Evolutionary conservation across 2,113 vertebrate genomes (phyloP).

Genomic region (Coryphaenoides rupestris): DNA sequence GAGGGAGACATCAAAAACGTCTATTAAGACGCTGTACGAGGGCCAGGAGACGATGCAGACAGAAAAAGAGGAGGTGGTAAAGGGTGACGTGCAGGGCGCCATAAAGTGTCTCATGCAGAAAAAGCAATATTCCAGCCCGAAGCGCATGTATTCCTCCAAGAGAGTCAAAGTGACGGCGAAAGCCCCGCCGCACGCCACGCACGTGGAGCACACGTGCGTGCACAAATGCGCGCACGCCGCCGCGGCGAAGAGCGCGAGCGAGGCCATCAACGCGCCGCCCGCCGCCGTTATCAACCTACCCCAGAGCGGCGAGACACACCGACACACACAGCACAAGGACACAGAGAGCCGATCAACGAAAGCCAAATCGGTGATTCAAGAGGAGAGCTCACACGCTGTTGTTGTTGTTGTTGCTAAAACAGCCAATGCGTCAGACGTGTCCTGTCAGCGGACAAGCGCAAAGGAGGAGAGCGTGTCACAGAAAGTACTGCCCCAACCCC

Average conservation of each 20-base stretch:
- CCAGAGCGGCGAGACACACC: constrained; percentile 57
- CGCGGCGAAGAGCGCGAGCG: constrained; percentile 50
- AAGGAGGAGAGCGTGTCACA: constrained; percentile 53
- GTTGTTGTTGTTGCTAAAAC: constrained; percentile 56
- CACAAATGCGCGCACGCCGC: too few relatives aligned
- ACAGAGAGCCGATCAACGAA: constrained; percentile 59
- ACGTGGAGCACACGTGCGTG: constrained; percentile 50
- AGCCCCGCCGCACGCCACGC: constrained; percentile 56
- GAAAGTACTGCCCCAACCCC: constrained; percentile 54
- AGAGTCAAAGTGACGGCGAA: constrained; percentile 66
- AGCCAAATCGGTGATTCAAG: constrained; percentile 62
- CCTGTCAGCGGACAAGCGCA: constrained; percentile 50
- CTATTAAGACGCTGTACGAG: constrained; percentile 67
- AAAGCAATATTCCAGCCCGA: constrained; percentile 72
- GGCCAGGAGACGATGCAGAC: constrained; percentile 56
- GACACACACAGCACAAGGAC: constrained; percentile 49
- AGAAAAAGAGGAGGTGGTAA: constrained; percentile 71
- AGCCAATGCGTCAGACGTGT: constrained; percentile 43
- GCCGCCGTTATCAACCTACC: constrained; percentile 68
- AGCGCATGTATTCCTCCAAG: constrained; percentile 64
- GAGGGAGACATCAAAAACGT: constrained; percentile 69
- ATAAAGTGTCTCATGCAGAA: constrained; percentile 75
- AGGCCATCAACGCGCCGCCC: constrained; percentile 44
- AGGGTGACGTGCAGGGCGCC: constrained; percentile 71
- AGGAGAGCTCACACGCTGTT: constrained; percentile 51